Evolutionary conservation across 2,888 invertebrate species (phyloP).

Genomic region (Orthonevra nobilis): DNA sequence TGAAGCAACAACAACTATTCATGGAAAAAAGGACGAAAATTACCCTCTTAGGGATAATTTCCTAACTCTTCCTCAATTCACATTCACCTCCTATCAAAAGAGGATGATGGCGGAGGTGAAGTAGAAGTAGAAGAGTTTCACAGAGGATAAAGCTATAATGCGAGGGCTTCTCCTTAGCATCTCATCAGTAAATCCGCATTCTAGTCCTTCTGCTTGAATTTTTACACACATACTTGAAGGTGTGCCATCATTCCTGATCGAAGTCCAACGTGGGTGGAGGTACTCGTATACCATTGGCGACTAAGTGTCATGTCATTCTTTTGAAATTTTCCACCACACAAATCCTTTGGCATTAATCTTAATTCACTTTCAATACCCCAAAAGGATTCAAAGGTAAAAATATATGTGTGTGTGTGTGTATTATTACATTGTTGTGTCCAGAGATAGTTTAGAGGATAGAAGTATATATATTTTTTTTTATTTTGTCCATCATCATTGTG

Average conservation of each 20-base stretch:
- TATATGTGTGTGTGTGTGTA: too few species aligned
- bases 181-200: constrained; percentile 55
- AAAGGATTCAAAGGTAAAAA: constrained; percentile 43
- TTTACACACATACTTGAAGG: constrained; percentile 15
- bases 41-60: constrained; percentile 77
- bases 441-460: background rate
- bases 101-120: too few species aligned
- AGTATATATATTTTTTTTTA: background rate
- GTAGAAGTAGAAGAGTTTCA: constrained; percentile 17
- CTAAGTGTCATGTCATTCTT: constrained; percentile 69
- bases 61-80: constrained; percentile 34
- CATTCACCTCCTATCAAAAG: constrained; percentile 47
- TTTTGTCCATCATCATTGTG: constrained; percentile 60
- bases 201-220: constrained; percentile 42
- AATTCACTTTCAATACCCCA: constrained; percentile 69
- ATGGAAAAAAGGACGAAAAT: constrained; percentile 76
- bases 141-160: constrained; percentile 22
- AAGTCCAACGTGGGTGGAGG: background rate
- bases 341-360: constrained; percentile 72
- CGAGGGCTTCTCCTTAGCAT: constrained; percentile 13
- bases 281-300: background rate
- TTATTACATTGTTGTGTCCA: too few species aligned
- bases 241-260: constrained; percentile 63
- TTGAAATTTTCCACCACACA: constrained; percentile 59
- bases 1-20: constrained; percentile 37